Evolutionary conservation across 1,140 invertebrate genomes (phyloP).

Genomic region (Papilio glaucus): DNA sequence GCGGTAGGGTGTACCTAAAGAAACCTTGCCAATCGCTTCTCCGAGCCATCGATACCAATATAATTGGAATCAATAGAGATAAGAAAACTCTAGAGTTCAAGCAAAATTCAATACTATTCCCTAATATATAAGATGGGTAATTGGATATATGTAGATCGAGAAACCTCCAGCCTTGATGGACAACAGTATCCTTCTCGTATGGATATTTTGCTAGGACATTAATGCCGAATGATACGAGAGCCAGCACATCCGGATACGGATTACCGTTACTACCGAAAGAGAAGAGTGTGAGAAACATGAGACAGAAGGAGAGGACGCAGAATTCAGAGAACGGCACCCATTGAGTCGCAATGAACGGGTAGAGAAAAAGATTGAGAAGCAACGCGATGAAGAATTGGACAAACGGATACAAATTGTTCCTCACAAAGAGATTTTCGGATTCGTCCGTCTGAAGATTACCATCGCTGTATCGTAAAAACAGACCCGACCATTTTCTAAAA

Average conservation of each 20-base stretch:
- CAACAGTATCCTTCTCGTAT: slow-evolving; percentile 91
- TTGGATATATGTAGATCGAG: slow-evolving; percentile 91
- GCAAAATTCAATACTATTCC: slow-evolving; percentile 93
- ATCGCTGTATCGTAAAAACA: slow-evolving; percentile 89
- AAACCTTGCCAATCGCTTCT: slow-evolving; percentile 90
- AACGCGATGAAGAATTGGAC: slow-evolving; percentile 90
- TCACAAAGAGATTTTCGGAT: slow-evolving; percentile 91
- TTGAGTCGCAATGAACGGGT: slow-evolving; percentile 89
- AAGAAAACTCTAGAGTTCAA: slow-evolving; percentile 91
- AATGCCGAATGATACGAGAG: slow-evolving; percentile 90
- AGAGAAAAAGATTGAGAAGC: slow-evolving; percentile 89
- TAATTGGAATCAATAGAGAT: slow-evolving; percentile 89
- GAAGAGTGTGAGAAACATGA: slow-evolving; percentile 89
- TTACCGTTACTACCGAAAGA: slow-evolving; percentile 86
- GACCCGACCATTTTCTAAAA: slow-evolving; percentile 90
- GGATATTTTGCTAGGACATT: slow-evolving; percentile 93
- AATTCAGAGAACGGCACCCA: slow-evolving; percentile 93
- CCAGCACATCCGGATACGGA: slow-evolving; percentile 87
- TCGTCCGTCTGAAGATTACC: slow-evolving; percentile 89
- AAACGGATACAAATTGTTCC: slow-evolving; percentile 92
- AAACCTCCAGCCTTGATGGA: slow-evolving; percentile 91
- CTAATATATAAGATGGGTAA: slow-evolving; percentile 90
- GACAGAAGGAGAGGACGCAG: slow-evolving; percentile 88
- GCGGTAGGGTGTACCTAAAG: slow-evolving; percentile 91
- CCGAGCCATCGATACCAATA: slow-evolving; percentile 89